A percentile compares a stretch with the other conserved stretches of the same genome.
Evolutionary conservation across 2,888 invertebrate species (phyloP).

Genomic region (Thysanoteuthis rhombus): DNA sequence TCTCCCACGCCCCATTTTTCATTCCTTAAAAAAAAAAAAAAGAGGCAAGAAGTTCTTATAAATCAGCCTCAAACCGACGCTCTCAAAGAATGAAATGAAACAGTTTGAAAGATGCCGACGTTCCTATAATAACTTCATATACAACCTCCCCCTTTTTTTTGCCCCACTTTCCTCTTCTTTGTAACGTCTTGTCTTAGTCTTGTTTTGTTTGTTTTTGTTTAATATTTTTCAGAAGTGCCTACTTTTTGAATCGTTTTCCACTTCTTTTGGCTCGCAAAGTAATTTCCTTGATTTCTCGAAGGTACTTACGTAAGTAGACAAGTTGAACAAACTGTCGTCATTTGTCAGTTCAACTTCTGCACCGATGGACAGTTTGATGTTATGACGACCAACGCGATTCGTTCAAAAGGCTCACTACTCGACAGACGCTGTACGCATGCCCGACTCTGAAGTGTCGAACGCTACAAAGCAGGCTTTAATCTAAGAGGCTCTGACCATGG

Average conservation of each 20-base stretch:
- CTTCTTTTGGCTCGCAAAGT: neutral
- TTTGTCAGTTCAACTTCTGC: slow-evolving; percentile 12
- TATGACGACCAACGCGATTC: neutral
- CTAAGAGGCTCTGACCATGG: neutral
- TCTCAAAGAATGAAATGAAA: no score
- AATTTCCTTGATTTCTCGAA: neutral
- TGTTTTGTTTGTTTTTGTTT: no score
- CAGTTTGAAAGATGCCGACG: no score
- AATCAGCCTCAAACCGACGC: no score
- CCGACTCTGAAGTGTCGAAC: neutral
- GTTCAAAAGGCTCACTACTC: neutral
- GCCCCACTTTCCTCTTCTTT: no score
- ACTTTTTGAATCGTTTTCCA: neutral
- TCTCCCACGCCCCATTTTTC: no score
- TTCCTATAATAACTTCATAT: no score
- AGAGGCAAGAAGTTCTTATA: no score
- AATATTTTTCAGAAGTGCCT: neutral
- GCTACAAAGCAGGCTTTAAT: neutral
- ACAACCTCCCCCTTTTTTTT: no score
- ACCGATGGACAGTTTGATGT: neutral
- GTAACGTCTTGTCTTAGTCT: no score
- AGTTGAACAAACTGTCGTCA: neutral
- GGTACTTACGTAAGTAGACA: neutral
- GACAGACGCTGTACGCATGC: neutral
- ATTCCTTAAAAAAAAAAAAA: no score